These are phyloP conservation scores for Catonia carolina DNA, from an alignment of 2,888 invertebrate genomes.

Conservation along the genomic window DNA sequence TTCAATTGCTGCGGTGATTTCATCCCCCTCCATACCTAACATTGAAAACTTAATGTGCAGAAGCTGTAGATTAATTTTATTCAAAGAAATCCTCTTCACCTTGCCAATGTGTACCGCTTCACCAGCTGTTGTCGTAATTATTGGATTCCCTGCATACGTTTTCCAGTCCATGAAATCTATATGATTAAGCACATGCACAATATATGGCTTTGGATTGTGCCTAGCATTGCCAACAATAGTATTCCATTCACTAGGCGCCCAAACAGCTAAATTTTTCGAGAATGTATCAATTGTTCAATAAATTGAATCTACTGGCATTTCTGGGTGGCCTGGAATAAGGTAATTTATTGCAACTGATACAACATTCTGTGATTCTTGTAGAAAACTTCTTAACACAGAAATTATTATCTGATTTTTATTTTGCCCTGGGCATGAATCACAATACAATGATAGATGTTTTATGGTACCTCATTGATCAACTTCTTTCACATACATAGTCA, in stretches of 20 bases:
- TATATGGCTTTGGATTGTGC: constrained; percentile 16
- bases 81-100: too few relatives aligned
- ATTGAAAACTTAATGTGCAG: too few relatives aligned
- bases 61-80: too few relatives aligned
- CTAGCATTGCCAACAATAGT: constrained; percentile 26
- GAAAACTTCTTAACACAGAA: constrained; percentile 20
- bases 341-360: constrained; percentile 35
- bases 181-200: constrained; percentile 15
- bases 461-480: constrained; percentile 30
- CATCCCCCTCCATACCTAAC: too few relatives aligned
- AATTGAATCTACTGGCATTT: constrained; percentile 37
- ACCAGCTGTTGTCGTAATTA: too few relatives aligned
- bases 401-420: constrained; percentile 31
- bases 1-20: too few relatives aligned
- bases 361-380: constrained; percentile 30
- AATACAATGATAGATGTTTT: constrained; percentile 28
- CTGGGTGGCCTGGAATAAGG: constrained; percentile 37
- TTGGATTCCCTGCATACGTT: too few relatives aligned
- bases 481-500: constrained; percentile 33
- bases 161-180: constrained; percentile 14
- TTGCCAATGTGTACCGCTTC: too few relatives aligned
- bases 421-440: constrained; percentile 31
- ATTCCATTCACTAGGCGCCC: constrained; percentile 30
- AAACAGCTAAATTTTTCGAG: constrained; percentile 24
- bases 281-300: constrained; percentile 27